Conservation (phyloP, 2,797 vertebrate genomes). For the Botia almorhae region DNA sequence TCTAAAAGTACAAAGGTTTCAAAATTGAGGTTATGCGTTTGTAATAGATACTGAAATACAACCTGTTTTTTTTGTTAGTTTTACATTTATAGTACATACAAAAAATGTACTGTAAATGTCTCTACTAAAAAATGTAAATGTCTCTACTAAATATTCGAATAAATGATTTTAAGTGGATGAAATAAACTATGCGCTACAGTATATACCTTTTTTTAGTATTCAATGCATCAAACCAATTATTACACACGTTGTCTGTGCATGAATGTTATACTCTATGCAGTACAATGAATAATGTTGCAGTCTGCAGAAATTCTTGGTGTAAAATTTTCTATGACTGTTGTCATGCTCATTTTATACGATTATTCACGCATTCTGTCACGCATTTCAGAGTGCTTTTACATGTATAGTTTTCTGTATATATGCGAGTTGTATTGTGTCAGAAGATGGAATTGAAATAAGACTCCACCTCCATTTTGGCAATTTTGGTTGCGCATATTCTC, state of each 20-base stretch:
- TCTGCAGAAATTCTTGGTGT: slow-evolving; percentile 13
- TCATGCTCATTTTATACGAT: slow-evolving; percentile 30
- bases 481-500: slow-evolving; percentile 34
- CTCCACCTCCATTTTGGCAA: slow-evolving; percentile 31
- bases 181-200: neutral
- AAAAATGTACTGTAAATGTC: too few species aligned
- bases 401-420: slow-evolving; percentile 17
- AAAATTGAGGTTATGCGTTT: neutral
- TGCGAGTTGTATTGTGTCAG: slow-evolving; percentile 25
- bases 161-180: neutral
- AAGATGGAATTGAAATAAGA: slow-evolving; percentile 40
- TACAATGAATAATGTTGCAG: slow-evolving; percentile 10
- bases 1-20: neutral
- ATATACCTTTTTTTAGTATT: neutral
- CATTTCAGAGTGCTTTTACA: slow-evolving; percentile 15
- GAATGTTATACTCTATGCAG: neutral
- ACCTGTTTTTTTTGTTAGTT: neutral
- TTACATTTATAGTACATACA: neutral
- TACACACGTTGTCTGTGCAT: neutral
- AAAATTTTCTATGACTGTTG: slow-evolving; percentile 13
- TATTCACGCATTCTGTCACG: slow-evolving; percentile 30
- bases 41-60: neutral
- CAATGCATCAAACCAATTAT: neutral
- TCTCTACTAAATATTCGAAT: neutral
- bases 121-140: neutral